Evolutionary conservation across 2,797 vertebrate species (phyloP).

Genomic region (Neosalanx taihuensis): DNA sequence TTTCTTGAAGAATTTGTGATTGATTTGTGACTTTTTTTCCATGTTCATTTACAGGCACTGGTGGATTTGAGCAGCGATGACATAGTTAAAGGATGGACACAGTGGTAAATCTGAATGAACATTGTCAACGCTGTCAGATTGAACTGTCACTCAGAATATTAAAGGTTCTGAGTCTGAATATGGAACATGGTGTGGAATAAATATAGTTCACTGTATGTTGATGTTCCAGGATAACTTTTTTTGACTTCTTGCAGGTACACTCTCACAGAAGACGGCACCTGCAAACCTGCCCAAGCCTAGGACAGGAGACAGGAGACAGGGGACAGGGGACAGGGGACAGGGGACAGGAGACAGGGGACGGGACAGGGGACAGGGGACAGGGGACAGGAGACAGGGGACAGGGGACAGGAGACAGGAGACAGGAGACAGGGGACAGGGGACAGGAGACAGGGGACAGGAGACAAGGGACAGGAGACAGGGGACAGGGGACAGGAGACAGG

Average conservation of each 20-base stretch:
- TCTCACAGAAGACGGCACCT: conserved; percentile 86
- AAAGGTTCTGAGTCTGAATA: background rate
- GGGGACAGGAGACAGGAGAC: too few relatives aligned
- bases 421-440: too few relatives aligned
- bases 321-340: too few relatives aligned
- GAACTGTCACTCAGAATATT: background rate
- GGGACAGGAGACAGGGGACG: too few relatives aligned
- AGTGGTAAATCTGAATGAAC: conserved; percentile 77
- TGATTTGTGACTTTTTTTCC: background rate
- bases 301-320: conserved; percentile 17
- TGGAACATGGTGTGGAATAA: background rate
- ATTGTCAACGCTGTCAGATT: background rate
- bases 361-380: too few relatives aligned
- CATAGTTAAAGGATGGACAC: conserved; percentile 90
- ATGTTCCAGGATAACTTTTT: background rate
- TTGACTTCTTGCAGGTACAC: conserved; percentile 80
- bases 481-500: too few relatives aligned
- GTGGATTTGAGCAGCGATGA: conserved; percentile 89
- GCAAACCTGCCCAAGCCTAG: conserved; percentile 67
- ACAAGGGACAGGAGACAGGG: too few relatives aligned
- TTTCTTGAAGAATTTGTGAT: too few relatives aligned
- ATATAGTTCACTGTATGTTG: background rate
- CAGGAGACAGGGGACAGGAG: too few relatives aligned
- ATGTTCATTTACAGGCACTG: conserved; percentile 71
- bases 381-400: too few relatives aligned